phyloP scores from a whole-genome alignment of 2,113 vertebrate genomes.

The Gracilinanus agilis region DNA sequence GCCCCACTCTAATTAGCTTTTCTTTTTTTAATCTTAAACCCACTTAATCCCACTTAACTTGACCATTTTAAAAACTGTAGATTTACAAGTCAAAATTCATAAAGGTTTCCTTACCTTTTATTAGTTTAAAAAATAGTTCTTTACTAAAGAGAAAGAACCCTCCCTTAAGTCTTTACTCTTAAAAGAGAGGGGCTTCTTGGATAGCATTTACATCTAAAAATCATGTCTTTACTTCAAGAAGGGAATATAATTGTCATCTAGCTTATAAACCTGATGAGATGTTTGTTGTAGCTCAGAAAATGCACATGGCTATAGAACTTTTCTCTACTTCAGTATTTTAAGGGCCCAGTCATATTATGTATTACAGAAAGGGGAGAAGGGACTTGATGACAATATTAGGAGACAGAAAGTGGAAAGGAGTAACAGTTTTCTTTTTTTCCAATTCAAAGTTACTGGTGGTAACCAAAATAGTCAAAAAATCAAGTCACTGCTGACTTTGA shows the following conservation, averaged over 20 bases:
- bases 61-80: neutral
- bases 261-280: neutral
- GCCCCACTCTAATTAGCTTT: neutral
- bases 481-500: no score
- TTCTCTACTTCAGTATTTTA: neutral
- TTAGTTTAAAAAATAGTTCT: neutral
- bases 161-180: neutral
- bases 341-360: neutral
- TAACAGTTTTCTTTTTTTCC: neutral
- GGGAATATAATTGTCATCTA: neutral
- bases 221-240: neutral
- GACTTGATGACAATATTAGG: neutral
- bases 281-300: neutral
- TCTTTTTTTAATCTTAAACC: neutral
- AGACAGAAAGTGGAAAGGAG: neutral
- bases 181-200: neutral
- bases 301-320: neutral
- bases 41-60: neutral
- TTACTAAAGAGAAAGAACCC: no score
- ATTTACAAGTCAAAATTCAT: neutral
- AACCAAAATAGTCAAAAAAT: neutral
- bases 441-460: neutral
- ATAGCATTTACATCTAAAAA: neutral
- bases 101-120: neutral
- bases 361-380: rapidly evolving